Evolutionary conservation across 2,797 vertebrate species (phyloP).

Genomic region (Brachymystax lenok): DNA sequence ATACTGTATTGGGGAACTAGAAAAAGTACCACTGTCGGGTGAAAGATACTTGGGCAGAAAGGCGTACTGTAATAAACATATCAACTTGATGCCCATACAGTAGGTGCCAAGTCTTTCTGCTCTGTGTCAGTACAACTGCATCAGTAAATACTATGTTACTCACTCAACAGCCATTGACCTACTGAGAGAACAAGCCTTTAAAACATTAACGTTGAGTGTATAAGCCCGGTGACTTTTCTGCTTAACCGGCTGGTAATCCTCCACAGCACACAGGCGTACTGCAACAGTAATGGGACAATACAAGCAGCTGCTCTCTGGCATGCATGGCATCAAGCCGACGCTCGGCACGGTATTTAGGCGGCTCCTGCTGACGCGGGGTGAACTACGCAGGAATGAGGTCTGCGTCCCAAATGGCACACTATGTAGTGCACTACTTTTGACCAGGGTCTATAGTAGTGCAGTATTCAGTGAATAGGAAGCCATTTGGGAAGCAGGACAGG

Average conservation of each 20-base stretch:
- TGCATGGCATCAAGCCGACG: constrained; percentile 43
- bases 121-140: no score
- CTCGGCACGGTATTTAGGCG: constrained; percentile 23
- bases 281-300: constrained; percentile 62
- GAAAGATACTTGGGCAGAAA: background rate
- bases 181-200: constrained; percentile 18
- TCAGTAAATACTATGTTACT: background rate
- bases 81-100: background rate
- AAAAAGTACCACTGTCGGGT: constrained; percentile 11
- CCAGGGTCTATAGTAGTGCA: background rate
- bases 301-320: constrained; percentile 71
- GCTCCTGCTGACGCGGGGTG: constrained; percentile 49
- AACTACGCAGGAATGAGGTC: constrained; percentile 31
- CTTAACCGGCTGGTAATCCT: constrained; percentile 63
- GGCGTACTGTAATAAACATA: background rate
- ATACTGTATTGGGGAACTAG: background rate
- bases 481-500: constrained; percentile 13
- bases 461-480: background rate
- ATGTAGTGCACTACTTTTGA: background rate
- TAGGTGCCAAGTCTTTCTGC: background rate
- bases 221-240: constrained; percentile 50
- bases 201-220: constrained; percentile 51
- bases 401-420: background rate
- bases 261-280: constrained; percentile 55
- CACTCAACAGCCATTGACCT: background rate